phyloP scores from a whole-genome alignment of 2,113 vertebrate species.

The Callithrix jacchus region DNA sequence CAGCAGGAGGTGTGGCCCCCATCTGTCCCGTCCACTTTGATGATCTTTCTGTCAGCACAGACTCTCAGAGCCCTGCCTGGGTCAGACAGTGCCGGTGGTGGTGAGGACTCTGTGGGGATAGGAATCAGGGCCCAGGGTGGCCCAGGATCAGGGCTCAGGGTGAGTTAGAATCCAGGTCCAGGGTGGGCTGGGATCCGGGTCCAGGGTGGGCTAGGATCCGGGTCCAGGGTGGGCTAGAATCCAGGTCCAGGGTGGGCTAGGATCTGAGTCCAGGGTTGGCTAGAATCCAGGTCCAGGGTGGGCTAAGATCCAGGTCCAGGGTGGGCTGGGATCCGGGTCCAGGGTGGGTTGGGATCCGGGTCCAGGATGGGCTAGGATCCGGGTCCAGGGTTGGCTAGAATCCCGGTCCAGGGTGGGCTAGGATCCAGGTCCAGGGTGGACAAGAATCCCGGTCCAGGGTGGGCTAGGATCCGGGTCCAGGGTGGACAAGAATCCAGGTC shows the following conservation, averaged over 20 bases:
- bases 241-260: rapidly evolving
- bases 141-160: not conserved
- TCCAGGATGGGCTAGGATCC: not conserved
- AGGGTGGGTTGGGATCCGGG: not conserved
- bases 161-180: rapidly evolving
- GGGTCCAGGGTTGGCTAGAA: no score
- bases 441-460: not conserved
- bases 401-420: no score
- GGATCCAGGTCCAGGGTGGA: not conserved
- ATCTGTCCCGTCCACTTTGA: rapidly evolving
- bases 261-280: not conserved
- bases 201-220: not conserved
- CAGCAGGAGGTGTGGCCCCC: rapidly evolving
- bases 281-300: not conserved
- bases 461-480: no score
- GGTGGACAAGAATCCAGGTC: rapidly evolving
- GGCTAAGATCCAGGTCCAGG: not conserved
- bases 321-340: rapidly evolving
- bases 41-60: rapidly evolving
- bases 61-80: not conserved
- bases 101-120: rapidly evolving
- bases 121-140: not conserved
- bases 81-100: not conserved
- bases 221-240: rapidly evolving
- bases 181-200: rapidly evolving